These are phyloP conservation scores for Toxotes lorentzi DNA, from an alignment of 2,797 vertebrate genomes.

Conservation along the genomic window DNA sequence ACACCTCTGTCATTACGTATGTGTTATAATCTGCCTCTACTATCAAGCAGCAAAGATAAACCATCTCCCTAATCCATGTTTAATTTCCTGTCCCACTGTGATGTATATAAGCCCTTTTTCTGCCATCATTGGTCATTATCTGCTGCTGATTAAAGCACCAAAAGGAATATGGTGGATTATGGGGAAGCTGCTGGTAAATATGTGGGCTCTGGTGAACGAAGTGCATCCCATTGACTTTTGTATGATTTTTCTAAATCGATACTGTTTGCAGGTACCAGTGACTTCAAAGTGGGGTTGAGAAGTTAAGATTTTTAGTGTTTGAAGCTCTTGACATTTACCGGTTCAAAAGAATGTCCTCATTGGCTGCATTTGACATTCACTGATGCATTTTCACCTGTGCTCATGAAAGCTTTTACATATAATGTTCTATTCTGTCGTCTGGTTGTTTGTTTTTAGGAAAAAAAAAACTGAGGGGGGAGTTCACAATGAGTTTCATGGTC, in stretches of 20 bases:
- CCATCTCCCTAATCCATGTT: conserved; percentile 73
- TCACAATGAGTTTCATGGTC: neutral
- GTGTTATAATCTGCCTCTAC: conserved; percentile 63
- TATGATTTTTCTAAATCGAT: neutral
- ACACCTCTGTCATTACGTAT: conserved; percentile 60
- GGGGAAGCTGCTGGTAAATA: conserved; percentile 54
- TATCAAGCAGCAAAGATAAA: conserved; percentile 66
- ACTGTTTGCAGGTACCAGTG: accelerated
- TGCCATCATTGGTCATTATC: conserved; percentile 68
- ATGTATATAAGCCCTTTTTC: conserved; percentile 61
- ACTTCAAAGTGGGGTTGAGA: neutral
- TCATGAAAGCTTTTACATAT: neutral
- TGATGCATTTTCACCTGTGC: neutral
- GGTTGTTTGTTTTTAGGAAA: too few relatives aligned
- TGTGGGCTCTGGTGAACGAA: conserved; percentile 24
- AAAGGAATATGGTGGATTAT: conserved; percentile 58
- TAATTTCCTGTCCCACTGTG: conserved; percentile 77
- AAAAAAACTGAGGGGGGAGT: too few relatives aligned
- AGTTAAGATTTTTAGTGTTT: neutral
- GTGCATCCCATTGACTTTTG: neutral
- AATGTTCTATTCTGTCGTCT: neutral
- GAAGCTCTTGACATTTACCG: neutral
- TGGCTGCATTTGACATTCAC: neutral
- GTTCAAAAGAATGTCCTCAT: neutral
- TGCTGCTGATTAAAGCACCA: conserved; percentile 62